These are phyloP conservation scores for Pyrocephalus nanus DNA, from an alignment of 2,797 vertebrate species.

Conservation along the genomic window DNA sequence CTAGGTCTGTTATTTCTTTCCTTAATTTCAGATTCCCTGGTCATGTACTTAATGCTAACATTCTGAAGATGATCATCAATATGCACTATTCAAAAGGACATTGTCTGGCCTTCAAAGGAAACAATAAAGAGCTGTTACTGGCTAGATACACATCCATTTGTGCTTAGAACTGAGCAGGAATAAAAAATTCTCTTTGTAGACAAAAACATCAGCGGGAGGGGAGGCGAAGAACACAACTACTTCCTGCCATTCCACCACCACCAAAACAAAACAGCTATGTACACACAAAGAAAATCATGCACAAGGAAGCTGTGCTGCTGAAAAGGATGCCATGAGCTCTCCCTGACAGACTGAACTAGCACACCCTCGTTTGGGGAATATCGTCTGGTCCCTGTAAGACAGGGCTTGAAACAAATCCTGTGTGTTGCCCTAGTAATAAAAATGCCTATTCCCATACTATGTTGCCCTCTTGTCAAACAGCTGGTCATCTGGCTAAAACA, in stretches of 20 bases:
- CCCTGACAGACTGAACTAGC: not conserved
- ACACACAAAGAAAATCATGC: not conserved
- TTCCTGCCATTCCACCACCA: not conserved
- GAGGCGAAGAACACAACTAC: not conserved
- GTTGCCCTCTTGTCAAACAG: not conserved
- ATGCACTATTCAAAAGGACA: not conserved
- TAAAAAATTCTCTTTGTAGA: conserved; percentile 12
- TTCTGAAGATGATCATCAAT: not conserved
- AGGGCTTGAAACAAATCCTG: not conserved
- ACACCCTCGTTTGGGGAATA: not conserved
- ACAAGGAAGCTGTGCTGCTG: not conserved
- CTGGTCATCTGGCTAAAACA: not conserved
- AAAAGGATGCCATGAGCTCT: not conserved
- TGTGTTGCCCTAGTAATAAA: not conserved
- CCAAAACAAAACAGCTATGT: not conserved
- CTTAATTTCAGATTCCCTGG: not conserved
- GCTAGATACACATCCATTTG: not conserved
- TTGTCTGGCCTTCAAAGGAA: not conserved
- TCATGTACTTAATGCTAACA: not conserved
- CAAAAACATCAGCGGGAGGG: conserved; percentile 3
- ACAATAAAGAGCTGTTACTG: conserved; percentile 13
- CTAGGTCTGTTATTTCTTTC: not conserved
- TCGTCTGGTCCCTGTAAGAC: not conserved
- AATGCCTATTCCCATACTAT: not conserved
- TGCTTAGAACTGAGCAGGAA: not conserved